Evolutionary conservation across 2,113 vertebrate genomes (phyloP), one percentile per base, ranked within the genome.

Genomic region (Macquaria ambigua): DNA sequence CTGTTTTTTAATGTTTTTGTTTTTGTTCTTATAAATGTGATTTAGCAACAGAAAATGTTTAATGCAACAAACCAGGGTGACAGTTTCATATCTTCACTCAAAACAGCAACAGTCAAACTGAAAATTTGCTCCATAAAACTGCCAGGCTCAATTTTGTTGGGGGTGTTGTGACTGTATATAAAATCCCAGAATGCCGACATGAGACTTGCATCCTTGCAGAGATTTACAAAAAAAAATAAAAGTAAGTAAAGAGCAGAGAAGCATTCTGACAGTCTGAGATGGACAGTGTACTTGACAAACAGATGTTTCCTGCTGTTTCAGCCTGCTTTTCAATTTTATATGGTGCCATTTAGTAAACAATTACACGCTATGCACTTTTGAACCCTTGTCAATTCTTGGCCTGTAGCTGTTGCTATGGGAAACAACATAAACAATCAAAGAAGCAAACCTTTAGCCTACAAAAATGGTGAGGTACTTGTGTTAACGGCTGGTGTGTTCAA

Each of bases 91-190:
- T 74, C 58, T 68, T 68, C 61, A 50, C 23, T 61, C 25, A 43
- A 52, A 79, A 74, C 53, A 72, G 46, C 84, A 81, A 46, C 74
- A 16, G 59, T 8, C 34, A 34, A 34, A 34, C 2, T 3, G 18
- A 59, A 74, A 78, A 71, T n/a, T 58, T 79, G 64, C 64, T 76
- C 66, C 67, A 53, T 75, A 75, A 72, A 83, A 67, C 41, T 81
- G 77, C 62, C 80, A 61, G 48, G 6, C 16, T 6, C n/a, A 75
- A 39, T 48, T 53, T 56, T 56, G 53, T 61, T 72, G 18, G 68
- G 41, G 50, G 46, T 43, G 77, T 64, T 34, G 34, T 53, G 77
- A 64, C 66, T 76, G 41, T 8, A 34, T 9, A 53, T n/a, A 25
- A 86, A 78, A 71, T 83, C n/a, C 62, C 62, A 18, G 10, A 59